These are phyloP conservation scores for Phaethornis superciliosus DNA, from an alignment of 2,113 vertebrate species.

Conservation along the genomic window DNA sequence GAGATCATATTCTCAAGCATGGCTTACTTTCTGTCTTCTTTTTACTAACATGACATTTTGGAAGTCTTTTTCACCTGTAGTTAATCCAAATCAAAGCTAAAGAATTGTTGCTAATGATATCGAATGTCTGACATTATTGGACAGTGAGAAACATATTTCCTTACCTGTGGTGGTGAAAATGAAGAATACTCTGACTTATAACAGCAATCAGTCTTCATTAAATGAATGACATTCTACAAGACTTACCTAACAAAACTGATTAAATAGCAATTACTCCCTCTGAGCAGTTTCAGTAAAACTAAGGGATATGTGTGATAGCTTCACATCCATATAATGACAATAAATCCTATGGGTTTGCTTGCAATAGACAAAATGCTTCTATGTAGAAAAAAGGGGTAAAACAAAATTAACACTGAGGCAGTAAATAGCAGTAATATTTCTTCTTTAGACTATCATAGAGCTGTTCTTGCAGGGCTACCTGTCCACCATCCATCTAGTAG, in stretches of 20 bases:
- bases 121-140: background rate
- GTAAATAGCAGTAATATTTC: background rate
- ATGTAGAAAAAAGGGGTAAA: background rate
- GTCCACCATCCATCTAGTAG: background rate
- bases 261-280: background rate
- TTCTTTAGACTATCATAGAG: background rate
- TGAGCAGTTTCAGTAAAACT: background rate
- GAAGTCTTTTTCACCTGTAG: background rate
- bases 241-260: background rate
- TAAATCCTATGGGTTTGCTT: background rate
- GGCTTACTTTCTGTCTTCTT: background rate
- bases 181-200: conserved; percentile 1
- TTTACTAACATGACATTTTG: background rate
- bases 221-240: background rate
- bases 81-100: background rate
- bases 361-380: background rate
- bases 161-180: background rate
- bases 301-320: background rate
- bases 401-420: background rate
- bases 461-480: background rate
- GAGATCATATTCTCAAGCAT: background rate
- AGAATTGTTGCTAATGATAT: background rate
- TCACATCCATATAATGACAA: background rate
- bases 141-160: background rate
- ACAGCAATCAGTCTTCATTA: conserved; percentile 18